phyloP scores from a whole-genome alignment of 2,113 vertebrate species.

The Syngnathus scovelli region DNA sequence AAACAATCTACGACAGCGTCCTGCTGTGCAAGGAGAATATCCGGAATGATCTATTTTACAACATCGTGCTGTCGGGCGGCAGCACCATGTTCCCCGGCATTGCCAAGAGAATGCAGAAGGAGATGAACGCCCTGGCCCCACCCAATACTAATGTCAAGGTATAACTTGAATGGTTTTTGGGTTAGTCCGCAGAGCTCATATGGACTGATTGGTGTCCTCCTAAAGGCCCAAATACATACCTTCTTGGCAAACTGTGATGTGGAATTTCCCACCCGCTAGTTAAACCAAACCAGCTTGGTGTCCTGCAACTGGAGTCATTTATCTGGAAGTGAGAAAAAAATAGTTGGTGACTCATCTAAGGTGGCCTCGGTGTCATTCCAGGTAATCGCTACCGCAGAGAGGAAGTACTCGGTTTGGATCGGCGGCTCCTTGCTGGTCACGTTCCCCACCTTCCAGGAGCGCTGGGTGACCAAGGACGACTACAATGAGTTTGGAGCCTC shows the following conservation, averaged over 20 bases:
- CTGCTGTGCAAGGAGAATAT: constrained; percentile 97
- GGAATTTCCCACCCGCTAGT: no score
- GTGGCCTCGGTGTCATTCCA: constrained; percentile 37
- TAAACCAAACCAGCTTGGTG: no score
- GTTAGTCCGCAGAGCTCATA: no score
- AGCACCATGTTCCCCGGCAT: constrained; percentile 99
- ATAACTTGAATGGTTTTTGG: neutral
- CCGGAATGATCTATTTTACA: constrained; percentile 92
- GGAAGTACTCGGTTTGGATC: constrained; percentile 97
- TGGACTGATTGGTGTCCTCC: no score
- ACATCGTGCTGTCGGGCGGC: constrained; percentile 92
- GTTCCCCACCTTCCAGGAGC: constrained; percentile 99
- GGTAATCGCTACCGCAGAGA: constrained; percentile 96
- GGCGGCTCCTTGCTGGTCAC: constrained; percentile 97
- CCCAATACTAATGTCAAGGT: constrained; percentile 99
- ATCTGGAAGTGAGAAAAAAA: neutral
- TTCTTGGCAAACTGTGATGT: no score
- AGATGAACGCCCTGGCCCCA: constrained; percentile 93
- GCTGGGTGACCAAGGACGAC: constrained; percentile 99
- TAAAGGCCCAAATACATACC: no score
- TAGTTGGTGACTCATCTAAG: no score
- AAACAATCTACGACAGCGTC: constrained; percentile 97
- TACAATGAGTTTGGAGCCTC: constrained; percentile 95
- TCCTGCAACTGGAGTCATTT: no score
- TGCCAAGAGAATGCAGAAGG: constrained; percentile 96